These are phyloP conservation scores for Chloroceryle inda DNA, from an alignment of 2,797 vertebrate species.

Conservation along the genomic window DNA sequence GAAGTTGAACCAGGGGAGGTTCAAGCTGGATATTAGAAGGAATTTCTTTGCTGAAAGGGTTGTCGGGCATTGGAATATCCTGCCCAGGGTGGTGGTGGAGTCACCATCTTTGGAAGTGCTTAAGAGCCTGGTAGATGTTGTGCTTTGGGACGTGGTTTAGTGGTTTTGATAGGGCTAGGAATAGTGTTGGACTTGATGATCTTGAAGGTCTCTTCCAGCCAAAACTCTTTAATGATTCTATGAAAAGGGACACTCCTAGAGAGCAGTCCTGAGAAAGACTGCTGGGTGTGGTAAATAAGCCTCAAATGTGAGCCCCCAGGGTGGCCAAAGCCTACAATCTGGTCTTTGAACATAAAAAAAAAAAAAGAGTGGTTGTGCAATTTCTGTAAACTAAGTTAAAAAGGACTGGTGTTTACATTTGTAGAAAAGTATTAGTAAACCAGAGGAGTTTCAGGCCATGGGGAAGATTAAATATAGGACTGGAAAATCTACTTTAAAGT, in stretches of 20 bases:
- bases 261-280: background rate
- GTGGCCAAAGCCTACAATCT: background rate
- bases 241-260: background rate
- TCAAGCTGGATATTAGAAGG: too few species aligned
- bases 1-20: too few species aligned
- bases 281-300: background rate
- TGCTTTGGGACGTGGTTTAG: too few species aligned
- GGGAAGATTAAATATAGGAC: background rate
- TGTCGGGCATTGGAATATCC: too few species aligned
- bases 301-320: background rate
- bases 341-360: background rate
- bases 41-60: too few species aligned
- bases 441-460: background rate
- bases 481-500: background rate
- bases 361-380: background rate
- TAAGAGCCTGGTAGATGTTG: too few species aligned
- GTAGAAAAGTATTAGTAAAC: background rate
- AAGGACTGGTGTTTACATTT: background rate
- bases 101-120: too few species aligned
- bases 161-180: too few species aligned
- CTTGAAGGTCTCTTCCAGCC: too few species aligned
- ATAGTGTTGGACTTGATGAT: too few species aligned
- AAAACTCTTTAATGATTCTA: too few species aligned
- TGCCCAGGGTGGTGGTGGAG: too few species aligned
- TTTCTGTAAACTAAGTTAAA: background rate